These are phyloP conservation scores for Halocynthia aurantium DNA, from an alignment of 23 tunicate species.

Conservation along the genomic window DNA sequence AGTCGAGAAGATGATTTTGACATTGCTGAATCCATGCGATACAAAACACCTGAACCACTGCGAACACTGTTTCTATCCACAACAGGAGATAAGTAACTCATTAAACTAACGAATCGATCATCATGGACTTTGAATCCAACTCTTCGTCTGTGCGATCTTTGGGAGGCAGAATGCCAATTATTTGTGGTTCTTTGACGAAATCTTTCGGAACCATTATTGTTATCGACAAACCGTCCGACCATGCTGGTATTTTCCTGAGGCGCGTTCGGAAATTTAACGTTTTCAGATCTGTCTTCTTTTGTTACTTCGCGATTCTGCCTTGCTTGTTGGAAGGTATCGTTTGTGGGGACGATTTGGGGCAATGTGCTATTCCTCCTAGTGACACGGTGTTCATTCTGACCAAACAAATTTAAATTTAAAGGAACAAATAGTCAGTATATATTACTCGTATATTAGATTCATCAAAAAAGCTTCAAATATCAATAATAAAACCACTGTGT, in stretches of 20 bases:
- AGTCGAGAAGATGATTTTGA: constrained; percentile 15
- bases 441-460: no score
- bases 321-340: not conserved
- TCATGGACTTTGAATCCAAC: constrained; percentile 16
- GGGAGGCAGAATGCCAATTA: constrained; percentile 15
- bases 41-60: constrained; percentile 12
- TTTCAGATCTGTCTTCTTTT: not conserved
- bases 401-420: not conserved
- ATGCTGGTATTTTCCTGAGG: not conserved
- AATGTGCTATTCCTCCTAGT: constrained; percentile 6
- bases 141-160: constrained; percentile 10
- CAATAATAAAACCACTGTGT: not conserved
- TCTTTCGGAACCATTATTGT: not conserved
- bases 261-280: constrained; percentile 8
- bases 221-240: not conserved
- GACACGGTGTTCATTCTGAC: constrained; percentile 1
- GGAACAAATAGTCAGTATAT: not conserved
- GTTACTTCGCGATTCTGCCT: not conserved
- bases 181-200: not conserved
- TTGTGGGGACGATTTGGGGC: constrained; percentile 18
- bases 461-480: no score
- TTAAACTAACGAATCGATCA: constrained; percentile 19
- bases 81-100: constrained; percentile 18
- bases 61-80: constrained; percentile 11
- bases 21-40: constrained; percentile 17